Evolutionary conservation across 2,113 vertebrate species (phyloP), one percentile per base, ranked within the genome.

Genomic region (Lycocorax pyrrhopterus): DNA sequence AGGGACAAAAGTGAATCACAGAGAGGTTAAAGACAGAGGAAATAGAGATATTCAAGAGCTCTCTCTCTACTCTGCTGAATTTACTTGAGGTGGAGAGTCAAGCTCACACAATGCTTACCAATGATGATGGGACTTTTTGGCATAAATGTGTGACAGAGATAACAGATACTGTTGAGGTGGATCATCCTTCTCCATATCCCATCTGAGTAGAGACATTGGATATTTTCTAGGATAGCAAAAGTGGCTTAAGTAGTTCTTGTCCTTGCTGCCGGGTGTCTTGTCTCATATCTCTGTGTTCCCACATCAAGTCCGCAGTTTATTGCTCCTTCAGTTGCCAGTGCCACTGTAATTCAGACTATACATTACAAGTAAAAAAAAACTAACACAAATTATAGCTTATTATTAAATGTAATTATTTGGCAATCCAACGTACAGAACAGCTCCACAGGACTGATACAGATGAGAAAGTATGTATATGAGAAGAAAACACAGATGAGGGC

Each of bases 191-290:
- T 87, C 53, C 23, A 30, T 64, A 23, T 66, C 32, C 13, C n/a
- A 11, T 46, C 21, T 43, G n/a, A 7, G 15, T 19, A 59, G 55
- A 90, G 53, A 35, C 12, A 22, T 8, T 0, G 0, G 23, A 3
- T 76, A 46, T 83, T 77, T 88, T 80, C 41, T 53, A 12, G 2
- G 15, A 56, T 44, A 44, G 52, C 62, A 82, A 81, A 93, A 84
- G 49, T 60, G 18, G 8, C 46, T 88, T 33, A 25, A 69, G 43
- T 79, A 55, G 10, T 82, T 59, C 44, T 59, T 95, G 17, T 76
- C 43, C 68, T 84, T 71, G 18, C 51, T 87, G 55, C n/a, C 59
- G 44, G 22, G n/a, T 77, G 1, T 77, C 51, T 74, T 68, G 27
- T 82, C 51, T 74, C 58, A 55, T 19, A 79, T 49, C 30, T 79